phyloP scores from a whole-genome alignment of 2,113 vertebrate genomes.

The Pionites leucogaster region DNA sequence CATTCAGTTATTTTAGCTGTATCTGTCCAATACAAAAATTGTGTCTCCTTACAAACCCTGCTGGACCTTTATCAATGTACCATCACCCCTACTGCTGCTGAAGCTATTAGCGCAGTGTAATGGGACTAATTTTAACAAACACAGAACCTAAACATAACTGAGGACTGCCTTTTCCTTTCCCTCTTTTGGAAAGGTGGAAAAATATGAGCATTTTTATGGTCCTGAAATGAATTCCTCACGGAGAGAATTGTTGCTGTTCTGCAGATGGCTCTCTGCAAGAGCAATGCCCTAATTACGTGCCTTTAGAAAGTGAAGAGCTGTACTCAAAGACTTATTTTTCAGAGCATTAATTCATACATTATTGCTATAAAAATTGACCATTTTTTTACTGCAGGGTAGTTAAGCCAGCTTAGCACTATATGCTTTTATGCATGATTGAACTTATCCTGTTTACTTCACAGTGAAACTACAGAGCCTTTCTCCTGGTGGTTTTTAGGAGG shows the following conservation, averaged over 20 bases:
- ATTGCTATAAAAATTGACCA: background rate
- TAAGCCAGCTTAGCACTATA: background rate
- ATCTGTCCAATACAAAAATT: background rate
- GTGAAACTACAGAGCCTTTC: background rate
- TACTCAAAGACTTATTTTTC: background rate
- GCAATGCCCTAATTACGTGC: accelerated
- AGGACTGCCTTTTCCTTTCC: background rate
- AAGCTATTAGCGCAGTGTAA: background rate
- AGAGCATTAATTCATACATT: background rate
- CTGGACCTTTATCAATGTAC: background rate
- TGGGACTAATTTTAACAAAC: background rate
- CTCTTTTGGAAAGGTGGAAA: background rate
- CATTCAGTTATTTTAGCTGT: background rate
- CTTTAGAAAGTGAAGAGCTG: background rate
- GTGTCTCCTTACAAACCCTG: background rate
- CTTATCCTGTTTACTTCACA: background rate
- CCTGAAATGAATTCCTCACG: background rate
- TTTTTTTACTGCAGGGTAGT: background rate
- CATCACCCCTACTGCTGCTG: background rate
- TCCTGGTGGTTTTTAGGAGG: background rate
- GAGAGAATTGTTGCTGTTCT: background rate
- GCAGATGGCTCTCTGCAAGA: background rate
- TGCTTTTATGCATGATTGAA: background rate
- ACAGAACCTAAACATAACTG: background rate
- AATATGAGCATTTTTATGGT: background rate